These are phyloP conservation scores for Drosophila hydei DNA, from an alignment of 1,140 invertebrate species.

Conservation along the genomic window DNA sequence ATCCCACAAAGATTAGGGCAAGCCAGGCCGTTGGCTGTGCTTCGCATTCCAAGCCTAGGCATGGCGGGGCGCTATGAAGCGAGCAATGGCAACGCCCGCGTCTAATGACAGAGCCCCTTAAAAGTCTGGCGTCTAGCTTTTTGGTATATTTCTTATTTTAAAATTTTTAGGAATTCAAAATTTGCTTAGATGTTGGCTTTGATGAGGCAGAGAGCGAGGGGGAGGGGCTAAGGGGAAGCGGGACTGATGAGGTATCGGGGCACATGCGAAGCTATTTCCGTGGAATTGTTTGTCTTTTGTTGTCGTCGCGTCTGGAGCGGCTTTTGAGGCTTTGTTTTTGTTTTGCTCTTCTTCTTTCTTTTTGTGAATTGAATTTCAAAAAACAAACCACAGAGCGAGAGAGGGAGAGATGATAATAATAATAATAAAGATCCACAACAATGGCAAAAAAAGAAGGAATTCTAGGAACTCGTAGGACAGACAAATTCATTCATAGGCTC, in stretches of 20 bases:
- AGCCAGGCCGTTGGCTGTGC: no score
- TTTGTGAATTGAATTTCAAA: conserved; percentile 63
- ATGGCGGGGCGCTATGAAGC: no score
- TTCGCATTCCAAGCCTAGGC: no score
- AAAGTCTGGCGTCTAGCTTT: conserved; percentile 41
- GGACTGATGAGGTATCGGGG: neutral
- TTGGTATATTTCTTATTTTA: conserved; percentile 28
- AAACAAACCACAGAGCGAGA: conserved; percentile 36
- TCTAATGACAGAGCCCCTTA: conserved; percentile 36
- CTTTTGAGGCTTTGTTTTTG: conserved; percentile 47
- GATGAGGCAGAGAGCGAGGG: neutral
- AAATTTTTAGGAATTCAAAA: conserved; percentile 36
- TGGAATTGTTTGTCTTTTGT: conserved; percentile 61
- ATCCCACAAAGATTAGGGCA: no score
- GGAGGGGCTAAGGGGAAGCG: neutral
- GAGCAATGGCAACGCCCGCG: conserved; percentile 25
- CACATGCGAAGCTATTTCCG: conserved; percentile 49
- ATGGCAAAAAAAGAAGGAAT: conserved; percentile 41
- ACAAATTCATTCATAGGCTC: conserved; percentile 64
- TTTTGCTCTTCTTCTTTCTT: conserved; percentile 15
- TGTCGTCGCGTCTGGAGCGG: conserved; percentile 45
- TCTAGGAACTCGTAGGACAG: conserved; percentile 55
- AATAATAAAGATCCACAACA: conserved; percentile 29
- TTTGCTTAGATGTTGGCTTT: conserved; percentile 7
- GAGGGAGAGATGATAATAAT: conserved; percentile 24